Percentiles rank a stretch among this genome's conserved stretches.
Evolutionary conservation across 1,140 invertebrate species (phyloP).

Genomic region (Protaetia brevitarsis): DNA sequence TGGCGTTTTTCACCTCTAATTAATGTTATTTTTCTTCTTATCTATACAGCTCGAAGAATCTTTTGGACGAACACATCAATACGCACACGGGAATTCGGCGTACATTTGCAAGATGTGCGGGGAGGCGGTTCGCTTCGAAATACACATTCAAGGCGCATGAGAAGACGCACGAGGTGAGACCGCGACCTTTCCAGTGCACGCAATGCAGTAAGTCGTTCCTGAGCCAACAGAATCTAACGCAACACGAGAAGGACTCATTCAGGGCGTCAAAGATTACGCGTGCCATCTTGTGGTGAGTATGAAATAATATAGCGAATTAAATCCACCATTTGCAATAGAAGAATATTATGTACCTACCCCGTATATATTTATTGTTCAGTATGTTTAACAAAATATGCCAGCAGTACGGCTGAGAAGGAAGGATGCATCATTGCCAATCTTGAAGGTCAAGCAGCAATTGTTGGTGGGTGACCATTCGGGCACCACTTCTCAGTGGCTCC

Average conservation of each 20-base stretch:
- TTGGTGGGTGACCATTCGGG: no score
- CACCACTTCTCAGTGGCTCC: no score
- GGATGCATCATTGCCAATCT: no score
- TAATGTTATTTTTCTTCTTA: conserved; percentile 4
- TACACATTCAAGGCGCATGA: conserved; percentile 72
- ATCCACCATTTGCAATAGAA: neutral
- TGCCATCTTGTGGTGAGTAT: conserved; percentile 67
- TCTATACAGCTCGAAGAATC: conserved; percentile 57
- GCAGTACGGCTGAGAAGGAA: no score
- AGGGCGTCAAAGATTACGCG: conserved; percentile 65
- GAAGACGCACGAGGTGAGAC: conserved; percentile 68
- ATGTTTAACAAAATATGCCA: no score
- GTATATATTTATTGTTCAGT: no score
- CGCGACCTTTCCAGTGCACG: conserved; percentile 64
- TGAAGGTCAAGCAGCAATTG: no score
- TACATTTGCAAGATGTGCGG: conserved; percentile 64
- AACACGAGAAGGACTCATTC: conserved; percentile 71
- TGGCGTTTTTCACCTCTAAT: no score
- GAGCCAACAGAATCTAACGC: conserved; percentile 68
- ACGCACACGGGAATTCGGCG: conserved; percentile 64
- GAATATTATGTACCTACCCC: no score
- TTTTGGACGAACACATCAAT: conserved; percentile 69
- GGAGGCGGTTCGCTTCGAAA: conserved; percentile 74
- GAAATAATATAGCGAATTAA: neutral
- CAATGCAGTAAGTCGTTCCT: conserved; percentile 72